These are phyloP conservation scores for Paradisaea rubra DNA, from an alignment of 2,113 vertebrate species.

Conservation along the genomic window DNA sequence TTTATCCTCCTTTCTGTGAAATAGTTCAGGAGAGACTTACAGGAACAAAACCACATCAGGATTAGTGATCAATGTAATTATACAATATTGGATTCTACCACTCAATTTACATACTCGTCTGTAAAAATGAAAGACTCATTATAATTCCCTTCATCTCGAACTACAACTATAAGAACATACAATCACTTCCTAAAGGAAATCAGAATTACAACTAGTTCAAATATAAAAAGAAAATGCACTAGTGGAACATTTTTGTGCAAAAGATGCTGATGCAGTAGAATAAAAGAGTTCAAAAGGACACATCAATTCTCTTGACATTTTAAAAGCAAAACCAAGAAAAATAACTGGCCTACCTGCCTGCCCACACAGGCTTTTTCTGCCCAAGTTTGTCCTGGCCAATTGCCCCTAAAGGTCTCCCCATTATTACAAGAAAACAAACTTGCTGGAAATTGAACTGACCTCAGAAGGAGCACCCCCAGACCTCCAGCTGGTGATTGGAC, in stretches of 20 bases:
- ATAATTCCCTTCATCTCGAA: background rate
- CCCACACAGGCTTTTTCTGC: background rate
- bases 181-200: slow-evolving; percentile 1
- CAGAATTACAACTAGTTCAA: background rate
- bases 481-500: background rate
- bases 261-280: background rate
- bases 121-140: background rate
- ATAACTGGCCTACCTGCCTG: background rate
- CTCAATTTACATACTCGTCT: background rate
- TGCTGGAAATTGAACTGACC: background rate
- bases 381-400: background rate
- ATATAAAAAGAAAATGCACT: background rate
- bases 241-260: background rate
- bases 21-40: background rate
- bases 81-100: background rate
- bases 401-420: background rate
- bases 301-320: background rate
- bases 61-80: slow-evolving; percentile 5
- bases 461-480: background rate
- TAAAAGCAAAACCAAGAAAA: background rate
- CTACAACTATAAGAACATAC: background rate
- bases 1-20: background rate
- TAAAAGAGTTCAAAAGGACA: background rate
- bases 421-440: background rate
- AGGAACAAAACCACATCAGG: background rate